Evolutionary conservation across 2,113 vertebrate species (phyloP).

Genomic region (Centropus bengalensis): DNA sequence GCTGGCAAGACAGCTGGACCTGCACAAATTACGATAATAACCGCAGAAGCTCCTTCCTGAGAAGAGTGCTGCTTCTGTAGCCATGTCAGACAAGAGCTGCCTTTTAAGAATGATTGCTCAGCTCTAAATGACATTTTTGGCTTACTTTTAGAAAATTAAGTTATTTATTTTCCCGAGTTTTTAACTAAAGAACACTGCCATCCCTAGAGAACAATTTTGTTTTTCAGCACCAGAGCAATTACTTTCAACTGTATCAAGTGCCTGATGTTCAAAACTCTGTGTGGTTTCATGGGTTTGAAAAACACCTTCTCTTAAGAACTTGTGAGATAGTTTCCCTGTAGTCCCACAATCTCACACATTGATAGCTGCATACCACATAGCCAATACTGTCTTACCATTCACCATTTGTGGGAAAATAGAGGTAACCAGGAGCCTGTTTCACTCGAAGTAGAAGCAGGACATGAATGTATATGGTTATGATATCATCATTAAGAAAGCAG

Average conservation of each 20-base stretch:
- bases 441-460: neutral
- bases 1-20: conserved; percentile 63
- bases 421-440: neutral
- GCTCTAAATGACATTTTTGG: conserved; percentile 62
- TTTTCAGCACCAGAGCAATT: conserved; percentile 46
- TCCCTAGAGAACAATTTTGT: conserved; percentile 54
- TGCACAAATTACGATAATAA: conserved; percentile 63
- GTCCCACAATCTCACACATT: neutral
- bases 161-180: conserved; percentile 71
- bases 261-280: conserved; percentile 21
- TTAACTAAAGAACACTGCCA: conserved; percentile 61
- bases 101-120: conserved; percentile 71
- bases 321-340: neutral
- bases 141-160: conserved; percentile 59
- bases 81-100: conserved; percentile 48
- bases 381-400: neutral
- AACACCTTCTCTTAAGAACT: neutral
- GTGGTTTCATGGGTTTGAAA: conserved; percentile 6
- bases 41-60: conserved; percentile 57
- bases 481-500: neutral
- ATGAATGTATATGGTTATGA: neutral
- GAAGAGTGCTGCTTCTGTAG: conserved; percentile 50
- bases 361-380: neutral
- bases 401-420: neutral
- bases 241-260: conserved; percentile 52